phyloP scores from a whole-genome alignment of 2,888 invertebrate species.

The Gymnosoma rotundatum region DNA sequence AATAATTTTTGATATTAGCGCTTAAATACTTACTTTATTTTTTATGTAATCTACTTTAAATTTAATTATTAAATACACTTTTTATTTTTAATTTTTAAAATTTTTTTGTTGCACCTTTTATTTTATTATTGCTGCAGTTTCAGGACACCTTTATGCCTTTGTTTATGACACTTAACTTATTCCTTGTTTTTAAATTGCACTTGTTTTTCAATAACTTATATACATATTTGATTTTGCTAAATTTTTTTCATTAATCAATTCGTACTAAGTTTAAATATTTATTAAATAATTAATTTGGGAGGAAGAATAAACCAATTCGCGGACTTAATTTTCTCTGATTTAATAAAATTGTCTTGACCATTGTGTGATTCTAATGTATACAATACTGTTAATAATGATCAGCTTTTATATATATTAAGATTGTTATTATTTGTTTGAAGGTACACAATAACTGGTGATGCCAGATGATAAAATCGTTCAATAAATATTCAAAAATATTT shows the following conservation, averaged over 20 bases:
- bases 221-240: conserved; percentile 1
- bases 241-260: conserved; percentile 15
- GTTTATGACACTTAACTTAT: conserved; percentile 22
- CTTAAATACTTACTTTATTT: neutral
- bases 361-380: conserved; percentile 21
- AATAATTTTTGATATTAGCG: neutral
- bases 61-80: neutral
- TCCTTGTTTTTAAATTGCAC: conserved; percentile 33
- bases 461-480: neutral
- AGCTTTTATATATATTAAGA: conserved; percentile 5
- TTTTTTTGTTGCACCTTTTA: conserved; percentile 12
- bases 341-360: conserved; percentile 29
- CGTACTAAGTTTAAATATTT: neutral
- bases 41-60: neutral
- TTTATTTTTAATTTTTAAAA: conserved; percentile 5
- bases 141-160: conserved; percentile 38
- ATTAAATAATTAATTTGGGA: neutral
- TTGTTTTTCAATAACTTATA: conserved; percentile 9
- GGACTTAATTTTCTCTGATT: conserved; percentile 1
- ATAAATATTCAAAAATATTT: too few relatives aligned
- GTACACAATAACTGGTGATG: neutral
- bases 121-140: conserved; percentile 32
- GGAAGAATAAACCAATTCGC: neutral
- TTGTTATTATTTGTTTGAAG: neutral
- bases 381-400: neutral